Evolutionary conservation across 1,140 invertebrate species (phyloP).

Genomic region (Sweltsa coloradensis): DNA sequence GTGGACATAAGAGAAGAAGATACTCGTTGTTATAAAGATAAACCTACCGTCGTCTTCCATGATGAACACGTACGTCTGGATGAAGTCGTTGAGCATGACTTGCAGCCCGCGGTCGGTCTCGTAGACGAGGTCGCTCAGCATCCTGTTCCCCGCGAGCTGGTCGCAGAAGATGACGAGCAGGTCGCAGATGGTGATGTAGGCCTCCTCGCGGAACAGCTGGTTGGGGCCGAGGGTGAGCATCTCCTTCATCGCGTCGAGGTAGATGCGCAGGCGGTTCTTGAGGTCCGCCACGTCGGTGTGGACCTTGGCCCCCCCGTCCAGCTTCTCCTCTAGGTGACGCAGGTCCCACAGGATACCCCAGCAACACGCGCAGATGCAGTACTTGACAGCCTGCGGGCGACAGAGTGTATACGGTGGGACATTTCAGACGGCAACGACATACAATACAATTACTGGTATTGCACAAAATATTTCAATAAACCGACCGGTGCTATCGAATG

Average conservation of each 20-base stretch:
- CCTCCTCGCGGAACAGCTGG: slow-evolving; percentile 30
- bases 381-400: slow-evolving; percentile 78
- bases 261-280: slow-evolving; percentile 51
- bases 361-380: slow-evolving; percentile 77
- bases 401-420: slow-evolving; percentile 12
- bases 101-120: slow-evolving; percentile 70
- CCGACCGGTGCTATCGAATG: too few species aligned
- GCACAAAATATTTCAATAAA: too few species aligned
- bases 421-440: too few species aligned
- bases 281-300: slow-evolving; percentile 35
- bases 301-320: slow-evolving; percentile 41
- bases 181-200: slow-evolving; percentile 91
- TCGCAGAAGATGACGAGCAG: slow-evolving; percentile 89
- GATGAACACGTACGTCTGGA: slow-evolving; percentile 87
- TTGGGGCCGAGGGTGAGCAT: slow-evolving; percentile 27
- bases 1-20: not conserved
- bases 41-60: slow-evolving; percentile 64
- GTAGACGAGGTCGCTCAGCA: slow-evolving; percentile 60
- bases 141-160: slow-evolving; percentile 50
- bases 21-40: slow-evolving; percentile 18
- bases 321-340: slow-evolving; percentile 61
- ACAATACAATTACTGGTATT: too few species aligned
- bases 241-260: slow-evolving; percentile 60
- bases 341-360: slow-evolving; percentile 85
- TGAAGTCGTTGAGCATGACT: slow-evolving; percentile 76